phyloP scores from a whole-genome alignment of 2,797 vertebrate species.

The Danionella dracula region DNA sequence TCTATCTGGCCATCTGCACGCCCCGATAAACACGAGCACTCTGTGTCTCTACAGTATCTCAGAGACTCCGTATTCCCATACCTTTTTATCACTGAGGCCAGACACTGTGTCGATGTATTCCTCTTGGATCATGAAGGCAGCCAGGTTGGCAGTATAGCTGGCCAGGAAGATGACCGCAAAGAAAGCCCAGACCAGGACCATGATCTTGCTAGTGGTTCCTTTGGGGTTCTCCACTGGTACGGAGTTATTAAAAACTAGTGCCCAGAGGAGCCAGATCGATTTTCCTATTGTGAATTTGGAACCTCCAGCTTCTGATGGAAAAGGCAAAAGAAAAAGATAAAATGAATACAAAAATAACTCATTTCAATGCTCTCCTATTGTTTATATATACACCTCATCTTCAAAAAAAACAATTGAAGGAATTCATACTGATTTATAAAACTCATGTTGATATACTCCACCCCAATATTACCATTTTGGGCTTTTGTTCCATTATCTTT shows the following conservation, averaged over 20 bases:
- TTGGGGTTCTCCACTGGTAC: slow-evolving; percentile 93
- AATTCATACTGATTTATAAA: too few species aligned
- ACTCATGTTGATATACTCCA: too few species aligned
- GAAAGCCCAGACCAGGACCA: slow-evolving; percentile 96
- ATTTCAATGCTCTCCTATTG: too few species aligned
- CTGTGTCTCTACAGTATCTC: background rate
- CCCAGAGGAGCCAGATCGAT: slow-evolving; percentile 96
- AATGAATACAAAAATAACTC: too few species aligned
- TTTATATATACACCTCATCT: too few species aligned
- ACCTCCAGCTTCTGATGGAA: slow-evolving; percentile 78
- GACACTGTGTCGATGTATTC: slow-evolving; percentile 95
- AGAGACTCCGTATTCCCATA: slow-evolving; percentile 45
- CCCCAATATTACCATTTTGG: too few species aligned
- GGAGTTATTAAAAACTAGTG: slow-evolving; percentile 94
- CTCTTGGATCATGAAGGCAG: slow-evolving; percentile 96
- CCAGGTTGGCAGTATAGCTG: slow-evolving; percentile 94
- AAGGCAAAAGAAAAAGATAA: too few species aligned
- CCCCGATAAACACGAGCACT: slow-evolving; percentile 2
- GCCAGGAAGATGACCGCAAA: slow-evolving; percentile 96
- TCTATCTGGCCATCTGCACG: slow-evolving; percentile 3
- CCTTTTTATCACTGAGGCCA: slow-evolving; percentile 92
- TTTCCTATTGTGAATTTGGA: slow-evolving; percentile 95
- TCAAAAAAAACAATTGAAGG: too few species aligned
- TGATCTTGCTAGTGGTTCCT: slow-evolving; percentile 95
- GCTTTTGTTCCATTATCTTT: too few species aligned